Percentiles rank a stretch among this genome's conserved stretches.
Conservation (phyloP, 2,113 vertebrate genomes). For the Pao palembangensis region DNA sequence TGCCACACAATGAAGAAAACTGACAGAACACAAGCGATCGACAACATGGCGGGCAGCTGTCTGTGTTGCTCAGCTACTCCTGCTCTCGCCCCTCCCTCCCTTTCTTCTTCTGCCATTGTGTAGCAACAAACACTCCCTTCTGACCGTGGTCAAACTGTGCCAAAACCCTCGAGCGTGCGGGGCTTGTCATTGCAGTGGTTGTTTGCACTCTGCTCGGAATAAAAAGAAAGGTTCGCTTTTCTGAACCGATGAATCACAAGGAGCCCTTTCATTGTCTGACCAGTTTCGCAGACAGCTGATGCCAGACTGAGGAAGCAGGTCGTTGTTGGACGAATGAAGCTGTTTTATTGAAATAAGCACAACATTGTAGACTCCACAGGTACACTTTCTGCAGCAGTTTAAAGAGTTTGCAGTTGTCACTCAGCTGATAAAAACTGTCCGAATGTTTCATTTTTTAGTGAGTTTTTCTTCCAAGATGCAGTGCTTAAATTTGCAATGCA, state of each 20-base stretch:
- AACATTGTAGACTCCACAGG: too few species aligned
- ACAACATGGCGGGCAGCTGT: slow-evolving; percentile 64
- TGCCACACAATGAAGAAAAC: slow-evolving; percentile 77
- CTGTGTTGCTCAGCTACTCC: slow-evolving; percentile 57
- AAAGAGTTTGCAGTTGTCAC: too few species aligned
- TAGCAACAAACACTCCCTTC: slow-evolving; percentile 66
- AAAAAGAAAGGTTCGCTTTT: slow-evolving; percentile 59
- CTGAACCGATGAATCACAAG: slow-evolving; percentile 59
- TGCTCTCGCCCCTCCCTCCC: slow-evolving; percentile 41
- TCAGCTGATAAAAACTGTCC: too few species aligned
- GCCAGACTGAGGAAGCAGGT: not conserved
- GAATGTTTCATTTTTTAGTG: too few species aligned
- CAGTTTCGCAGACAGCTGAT: slow-evolving; percentile 9
- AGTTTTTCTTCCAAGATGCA: too few species aligned
- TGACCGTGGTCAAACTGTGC: slow-evolving; percentile 62
- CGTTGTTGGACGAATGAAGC: not conserved
- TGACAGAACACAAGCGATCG: slow-evolving; percentile 67
- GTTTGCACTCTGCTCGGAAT: slow-evolving; percentile 67
- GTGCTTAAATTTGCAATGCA: too few species aligned
- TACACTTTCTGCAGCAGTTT: too few species aligned
- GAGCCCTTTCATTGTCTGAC: slow-evolving; percentile 55
- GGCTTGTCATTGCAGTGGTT: slow-evolving; percentile 61
- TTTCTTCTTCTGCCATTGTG: slow-evolving; percentile 61
- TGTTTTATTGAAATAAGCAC: too few species aligned
- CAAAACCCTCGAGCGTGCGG: slow-evolving; percentile 61